Conservation (phyloP, 1,140 invertebrate species). For the Drosophila jambulina region DNA sequence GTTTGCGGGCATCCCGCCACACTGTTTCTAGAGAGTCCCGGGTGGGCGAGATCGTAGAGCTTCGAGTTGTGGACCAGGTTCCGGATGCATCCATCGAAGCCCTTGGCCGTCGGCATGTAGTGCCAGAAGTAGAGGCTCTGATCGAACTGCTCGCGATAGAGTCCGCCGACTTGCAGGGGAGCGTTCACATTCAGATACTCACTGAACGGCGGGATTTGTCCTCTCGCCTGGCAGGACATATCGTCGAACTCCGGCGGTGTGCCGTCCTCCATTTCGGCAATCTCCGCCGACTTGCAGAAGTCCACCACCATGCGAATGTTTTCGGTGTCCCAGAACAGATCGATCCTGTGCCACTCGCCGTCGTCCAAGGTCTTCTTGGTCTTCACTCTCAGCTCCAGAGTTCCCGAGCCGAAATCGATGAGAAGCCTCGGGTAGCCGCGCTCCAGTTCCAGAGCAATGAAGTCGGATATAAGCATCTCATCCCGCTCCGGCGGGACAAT, state of each 20-base stretch:
- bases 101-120: conserved; percentile 93
- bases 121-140: conserved; percentile 94
- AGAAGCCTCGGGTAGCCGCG: conserved; percentile 95
- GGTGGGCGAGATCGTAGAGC: conserved; percentile 96
- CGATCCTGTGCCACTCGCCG: conserved; percentile 97
- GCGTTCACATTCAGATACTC: conserved; percentile 98
- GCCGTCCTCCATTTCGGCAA: conserved; percentile 95
- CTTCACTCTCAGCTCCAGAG: conserved; percentile 94
- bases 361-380: conserved; percentile 95
- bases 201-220: conserved; percentile 96
- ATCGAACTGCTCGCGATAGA: conserved; percentile 94
- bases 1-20: conserved; percentile 95
- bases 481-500: conserved; percentile 95
- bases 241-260: conserved; percentile 94
- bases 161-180: conserved; percentile 96
- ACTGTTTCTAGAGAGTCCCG: conserved; percentile 93
- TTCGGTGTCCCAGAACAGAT: conserved; percentile 98
- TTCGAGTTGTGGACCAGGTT: conserved; percentile 98
- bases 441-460: conserved; percentile 96
- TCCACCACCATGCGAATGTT: conserved; percentile 96
- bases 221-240: conserved; percentile 94
- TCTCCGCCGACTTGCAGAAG: conserved; percentile 94
- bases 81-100: conserved; percentile 97
- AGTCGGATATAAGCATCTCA: conserved; percentile 95
- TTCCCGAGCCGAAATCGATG: conserved; percentile 98